A percentile compares a stretch with the other conserved stretches of the same genome.
phyloP scores from a whole-genome alignment of 2,888 invertebrate genomes.

The Dolichopus griseipennis region DNA sequence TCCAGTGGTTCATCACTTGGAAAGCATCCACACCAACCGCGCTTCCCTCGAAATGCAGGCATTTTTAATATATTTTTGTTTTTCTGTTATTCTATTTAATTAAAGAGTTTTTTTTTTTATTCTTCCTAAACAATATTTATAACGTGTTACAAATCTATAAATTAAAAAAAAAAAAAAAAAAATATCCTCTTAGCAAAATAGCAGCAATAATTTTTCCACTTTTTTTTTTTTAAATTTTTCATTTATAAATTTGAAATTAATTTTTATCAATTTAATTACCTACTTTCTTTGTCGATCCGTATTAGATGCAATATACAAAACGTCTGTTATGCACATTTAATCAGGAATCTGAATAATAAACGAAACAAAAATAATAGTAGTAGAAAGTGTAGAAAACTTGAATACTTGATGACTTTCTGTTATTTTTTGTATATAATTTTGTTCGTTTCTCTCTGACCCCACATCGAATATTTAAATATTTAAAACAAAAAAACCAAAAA shows the following conservation, averaged over 20 bases:
- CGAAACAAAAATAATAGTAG: conserved; percentile 2
- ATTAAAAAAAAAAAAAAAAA: conserved; percentile 1
- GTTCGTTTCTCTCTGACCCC: background rate
- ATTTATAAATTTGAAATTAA: background rate
- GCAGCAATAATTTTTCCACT: background rate
- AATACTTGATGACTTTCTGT: conserved; percentile 5
- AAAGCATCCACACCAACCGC: conserved; percentile 69
- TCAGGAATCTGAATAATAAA: conserved; percentile 6
- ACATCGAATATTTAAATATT: background rate
- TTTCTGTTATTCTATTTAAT: background rate
- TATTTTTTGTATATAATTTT: background rate
- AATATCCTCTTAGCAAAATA: background rate
- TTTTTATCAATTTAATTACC: conserved; percentile 6
- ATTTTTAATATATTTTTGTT: conserved; percentile 39
- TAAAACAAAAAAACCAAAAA: background rate
- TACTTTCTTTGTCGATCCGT: conserved; percentile 6
- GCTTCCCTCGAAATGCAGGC: conserved; percentile 56
- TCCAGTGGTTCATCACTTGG: conserved; percentile 93
- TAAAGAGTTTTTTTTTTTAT: background rate
- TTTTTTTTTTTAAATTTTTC: background rate
- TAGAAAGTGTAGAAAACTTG: conserved; percentile 6
- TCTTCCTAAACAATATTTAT: background rate
- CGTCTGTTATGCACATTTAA: conserved; percentile 4
- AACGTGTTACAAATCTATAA: background rate
- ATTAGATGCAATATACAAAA: conserved; percentile 5